A percentile compares a stretch with the other conserved stretches of the same genome.
Conservation (phyloP, 2,888 invertebrate genomes). For the Agriopis leucophaearia region DNA sequence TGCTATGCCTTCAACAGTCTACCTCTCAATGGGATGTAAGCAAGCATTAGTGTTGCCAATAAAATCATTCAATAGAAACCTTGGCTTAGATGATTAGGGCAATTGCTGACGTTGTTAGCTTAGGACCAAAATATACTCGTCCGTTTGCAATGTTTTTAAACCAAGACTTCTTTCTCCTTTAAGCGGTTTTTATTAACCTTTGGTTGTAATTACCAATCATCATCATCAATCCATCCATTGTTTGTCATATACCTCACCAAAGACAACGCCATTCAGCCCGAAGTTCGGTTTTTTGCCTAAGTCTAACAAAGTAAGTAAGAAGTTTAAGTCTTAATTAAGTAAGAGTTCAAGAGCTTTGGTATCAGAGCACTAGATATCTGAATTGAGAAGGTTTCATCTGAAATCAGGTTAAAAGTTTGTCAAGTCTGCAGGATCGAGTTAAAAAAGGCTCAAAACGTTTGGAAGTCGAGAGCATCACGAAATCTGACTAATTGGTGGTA, state of each 20-base stretch:
- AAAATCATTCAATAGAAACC: background rate
- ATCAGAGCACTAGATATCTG: background rate
- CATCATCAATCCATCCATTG: background rate
- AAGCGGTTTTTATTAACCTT: too few species aligned
- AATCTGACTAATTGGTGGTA: conserved; percentile 16
- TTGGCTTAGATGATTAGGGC: background rate
- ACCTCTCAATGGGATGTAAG: conserved; percentile 77
- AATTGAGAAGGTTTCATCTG: conserved; percentile 3
- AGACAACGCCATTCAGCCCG: too few species aligned
- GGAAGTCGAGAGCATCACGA: conserved; percentile 7
- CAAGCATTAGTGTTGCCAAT: background rate
- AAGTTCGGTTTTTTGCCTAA: background rate
- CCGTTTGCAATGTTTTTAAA: too few species aligned
- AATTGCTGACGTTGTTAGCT: too few species aligned
- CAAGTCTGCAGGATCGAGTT: conserved; percentile 11
- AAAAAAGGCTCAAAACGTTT: conserved; percentile 11
- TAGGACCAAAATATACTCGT: too few species aligned
- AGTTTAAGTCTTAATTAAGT: background rate
- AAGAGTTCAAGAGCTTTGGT: background rate
- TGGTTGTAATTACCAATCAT: background rate
- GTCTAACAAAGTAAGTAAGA: too few species aligned
- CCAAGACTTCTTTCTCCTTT: too few species aligned
- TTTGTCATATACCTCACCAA: background rate
- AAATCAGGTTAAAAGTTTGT: conserved; percentile 6
- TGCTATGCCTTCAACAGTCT: conserved; percentile 80